Evolutionary conservation across 2,888 invertebrate genomes (phyloP), one percentile per base, ranked within the genome.

Genomic region (Ferrisia virgata): DNA sequence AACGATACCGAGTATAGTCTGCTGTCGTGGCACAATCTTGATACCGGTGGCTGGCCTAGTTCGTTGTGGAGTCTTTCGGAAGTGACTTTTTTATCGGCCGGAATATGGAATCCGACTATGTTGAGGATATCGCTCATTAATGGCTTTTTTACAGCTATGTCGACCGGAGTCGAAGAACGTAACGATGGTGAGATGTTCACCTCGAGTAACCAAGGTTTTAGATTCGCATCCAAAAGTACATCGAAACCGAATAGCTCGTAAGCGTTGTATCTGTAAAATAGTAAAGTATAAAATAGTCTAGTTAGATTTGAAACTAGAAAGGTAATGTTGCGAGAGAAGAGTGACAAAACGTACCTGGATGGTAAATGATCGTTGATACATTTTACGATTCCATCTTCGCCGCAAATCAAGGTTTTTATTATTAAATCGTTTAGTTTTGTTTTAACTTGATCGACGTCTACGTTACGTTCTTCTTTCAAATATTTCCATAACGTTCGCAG

Each of bases 1-100:
- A 94, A 89, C 86, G 92, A 91, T 79, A 91, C 92, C 0, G 93
- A 92, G 87, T 94, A 94, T 82, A 95, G 88, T 87, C 93, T 91
- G 86, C 91, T 91, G 87, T 95, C 94, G 86, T 92, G 92, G 69
- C 64, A 84, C 18, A 85, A 15, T 25, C 84, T 58, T 8, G 79
- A 31, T 28, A 47, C 47, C 9, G 79, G 79, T 53, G 79, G 79
- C 18, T 28, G 2, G 31, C 79, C 79, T 47, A 79, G 31, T 8
- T 47, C 47, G 25, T 4, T 31, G 47, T 43, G 47, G 5, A 79
- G 31, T 2, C n/a, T 3, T 15, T 79, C 31, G 5, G 43, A 25
- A 2, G 9, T 31, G 2, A 31, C 5, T 3, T 47, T 43, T 31
- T 79, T 79, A 25, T 47, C n/a, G 6, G n/a, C 1, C 0, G 79